Percentiles rank a stretch among this genome's conserved stretches.
Evolutionary conservation across 1,140 invertebrate species (phyloP).

Genomic region (Camponotus vicinus): DNA sequence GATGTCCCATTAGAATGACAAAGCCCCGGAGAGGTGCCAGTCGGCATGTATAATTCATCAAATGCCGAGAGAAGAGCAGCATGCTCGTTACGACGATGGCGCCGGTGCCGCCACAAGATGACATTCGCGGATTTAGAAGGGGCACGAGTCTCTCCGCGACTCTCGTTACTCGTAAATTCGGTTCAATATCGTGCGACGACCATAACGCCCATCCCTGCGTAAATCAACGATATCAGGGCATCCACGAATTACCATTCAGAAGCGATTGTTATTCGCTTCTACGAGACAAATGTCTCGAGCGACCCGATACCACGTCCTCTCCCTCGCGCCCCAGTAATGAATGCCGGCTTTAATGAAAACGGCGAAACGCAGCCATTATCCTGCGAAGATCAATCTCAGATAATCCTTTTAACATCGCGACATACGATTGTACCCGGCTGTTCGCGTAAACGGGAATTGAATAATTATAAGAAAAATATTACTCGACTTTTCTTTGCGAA

Average conservation of each 20-base stretch:
- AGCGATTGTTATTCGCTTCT: conserved; percentile 60
- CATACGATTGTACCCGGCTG: conserved; percentile 9
- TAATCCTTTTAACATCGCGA: conserved; percentile 52
- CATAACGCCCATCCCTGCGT: conserved; percentile 32
- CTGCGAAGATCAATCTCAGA: conserved; percentile 52
- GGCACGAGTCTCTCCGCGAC: background rate
- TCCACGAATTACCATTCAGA: conserved; percentile 59
- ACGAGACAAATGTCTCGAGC: conserved; percentile 58
- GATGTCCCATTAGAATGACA: conserved; percentile 4
- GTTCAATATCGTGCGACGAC: conserved; percentile 45
- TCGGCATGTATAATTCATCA: conserved; percentile 27
- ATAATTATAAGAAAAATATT: background rate
- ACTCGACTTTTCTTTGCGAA: background rate
- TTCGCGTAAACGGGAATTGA: background rate
- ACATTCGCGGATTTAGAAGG: conserved; percentile 32
- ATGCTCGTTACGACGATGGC: conserved; percentile 30
- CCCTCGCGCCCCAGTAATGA: conserved; percentile 36
- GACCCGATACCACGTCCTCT: conserved; percentile 33
- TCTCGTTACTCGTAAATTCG: conserved; percentile 43
- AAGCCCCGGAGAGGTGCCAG: background rate
- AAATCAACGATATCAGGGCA: conserved; percentile 58
- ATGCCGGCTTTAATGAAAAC: conserved; percentile 61
- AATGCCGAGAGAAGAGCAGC: background rate
- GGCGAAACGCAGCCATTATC: conserved; percentile 51
- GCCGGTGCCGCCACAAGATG: conserved; percentile 23